phyloP scores from a whole-genome alignment of 2,797 vertebrate genomes.

The Tolypeutes matacus region DNA sequence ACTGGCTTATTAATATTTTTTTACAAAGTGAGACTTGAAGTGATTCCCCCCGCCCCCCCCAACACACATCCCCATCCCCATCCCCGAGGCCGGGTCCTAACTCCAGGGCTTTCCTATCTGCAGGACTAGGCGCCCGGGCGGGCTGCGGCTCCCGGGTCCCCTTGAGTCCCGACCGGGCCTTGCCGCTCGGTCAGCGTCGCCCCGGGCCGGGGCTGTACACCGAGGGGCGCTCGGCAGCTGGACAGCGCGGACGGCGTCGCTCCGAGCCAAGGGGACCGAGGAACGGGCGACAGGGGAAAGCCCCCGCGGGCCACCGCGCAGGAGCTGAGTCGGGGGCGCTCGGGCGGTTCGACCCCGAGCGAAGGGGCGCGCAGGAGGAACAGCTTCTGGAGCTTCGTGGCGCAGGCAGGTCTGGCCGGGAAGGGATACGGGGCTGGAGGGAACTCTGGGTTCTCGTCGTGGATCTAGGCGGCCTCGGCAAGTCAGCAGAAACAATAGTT shows the following conservation, averaged over 20 bases:
- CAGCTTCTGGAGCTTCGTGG: not conserved
- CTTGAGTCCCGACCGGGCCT: not conserved
- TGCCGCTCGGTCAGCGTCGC: not conserved
- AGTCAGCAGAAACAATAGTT: not conserved
- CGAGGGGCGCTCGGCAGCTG: not conserved
- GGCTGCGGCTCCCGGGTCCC: not conserved
- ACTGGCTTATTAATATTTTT: not conserved
- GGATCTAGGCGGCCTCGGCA: not conserved
- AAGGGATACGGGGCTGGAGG: not conserved
- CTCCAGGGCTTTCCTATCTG: not conserved
- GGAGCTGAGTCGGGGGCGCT: not conserved
- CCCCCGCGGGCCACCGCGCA: not conserved
- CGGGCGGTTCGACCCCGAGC: not conserved
- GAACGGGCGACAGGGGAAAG: not conserved
- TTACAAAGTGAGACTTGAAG: slow-evolving; percentile 41
- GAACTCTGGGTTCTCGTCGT: not conserved
- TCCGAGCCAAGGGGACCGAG: not conserved
- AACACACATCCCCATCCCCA: not conserved
- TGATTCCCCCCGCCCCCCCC: not conserved
- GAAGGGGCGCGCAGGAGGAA: slow-evolving; percentile 25
- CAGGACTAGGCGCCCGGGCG: not conserved
- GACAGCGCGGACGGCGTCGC: not conserved
- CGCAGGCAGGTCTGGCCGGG: slow-evolving; percentile 44
- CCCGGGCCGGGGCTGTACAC: not conserved
- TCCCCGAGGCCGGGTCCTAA: not conserved